These are phyloP conservation scores for Bembecia ichneumoniformis DNA, from an alignment of 2,888 invertebrate species.

Conservation along the genomic window DNA sequence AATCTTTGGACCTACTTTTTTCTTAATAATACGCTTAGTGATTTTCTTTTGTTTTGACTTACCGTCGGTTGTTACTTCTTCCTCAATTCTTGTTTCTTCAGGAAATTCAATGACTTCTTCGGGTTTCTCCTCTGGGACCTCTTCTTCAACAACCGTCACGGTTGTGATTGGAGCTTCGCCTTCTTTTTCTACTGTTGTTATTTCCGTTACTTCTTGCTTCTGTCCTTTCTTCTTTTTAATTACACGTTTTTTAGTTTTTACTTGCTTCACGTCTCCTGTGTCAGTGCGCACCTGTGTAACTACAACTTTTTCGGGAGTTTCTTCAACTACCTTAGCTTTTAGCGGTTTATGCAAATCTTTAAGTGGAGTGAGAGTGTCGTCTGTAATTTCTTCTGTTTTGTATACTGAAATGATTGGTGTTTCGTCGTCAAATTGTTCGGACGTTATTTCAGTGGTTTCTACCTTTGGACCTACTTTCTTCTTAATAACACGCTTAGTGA, in stretches of 20 bases:
- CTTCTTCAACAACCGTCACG: slow-evolving; percentile 1
- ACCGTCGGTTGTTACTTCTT: slow-evolving; percentile 23
- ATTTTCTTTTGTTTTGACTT: slow-evolving; percentile 18
- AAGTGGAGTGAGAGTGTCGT: too few relatives aligned
- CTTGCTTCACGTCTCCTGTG: slow-evolving; percentile 15
- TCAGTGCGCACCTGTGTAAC: slow-evolving; percentile 44
- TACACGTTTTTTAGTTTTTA: slow-evolving; percentile 11
- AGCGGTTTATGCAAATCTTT: too few relatives aligned
- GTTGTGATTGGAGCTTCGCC: slow-evolving; percentile 11
- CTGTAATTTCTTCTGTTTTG: too few relatives aligned
- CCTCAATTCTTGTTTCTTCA: slow-evolving; percentile 23
- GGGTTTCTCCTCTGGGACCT: slow-evolving; percentile 28
- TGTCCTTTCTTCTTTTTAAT: slow-evolving; percentile 31
- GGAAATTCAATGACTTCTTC: slow-evolving; percentile 42
- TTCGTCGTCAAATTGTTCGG: too few relatives aligned
- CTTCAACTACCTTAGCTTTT: slow-evolving; percentile 24
- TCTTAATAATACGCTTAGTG: slow-evolving; percentile 32
- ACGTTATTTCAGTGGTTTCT: too few relatives aligned
- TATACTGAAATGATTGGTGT: too few relatives aligned
- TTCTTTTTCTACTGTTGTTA: slow-evolving; percentile 39
- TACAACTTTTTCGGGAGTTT: slow-evolving; percentile 37
- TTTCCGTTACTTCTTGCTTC: slow-evolving; percentile 56
- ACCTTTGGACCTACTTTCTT: too few relatives aligned
- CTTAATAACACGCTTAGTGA: slow-evolving; percentile 3
- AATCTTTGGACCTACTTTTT: slow-evolving; percentile 19